Percentiles rank a stretch among this genome's conserved stretches.
phyloP scores from a whole-genome alignment of 1,140 invertebrate species.

The Maconellicoccus hirsutus region DNA sequence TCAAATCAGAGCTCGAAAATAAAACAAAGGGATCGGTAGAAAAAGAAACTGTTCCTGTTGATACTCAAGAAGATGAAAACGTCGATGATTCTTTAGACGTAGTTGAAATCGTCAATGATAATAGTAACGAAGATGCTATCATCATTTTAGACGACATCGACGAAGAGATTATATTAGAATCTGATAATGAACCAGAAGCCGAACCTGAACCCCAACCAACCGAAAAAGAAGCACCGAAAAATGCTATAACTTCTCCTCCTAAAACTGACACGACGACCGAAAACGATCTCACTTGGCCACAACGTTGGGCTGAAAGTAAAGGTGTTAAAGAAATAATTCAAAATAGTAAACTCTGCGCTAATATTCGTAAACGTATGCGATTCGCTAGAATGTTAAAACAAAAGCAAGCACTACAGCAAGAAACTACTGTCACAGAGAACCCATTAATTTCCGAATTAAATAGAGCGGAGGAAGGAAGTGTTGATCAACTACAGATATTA shows the following conservation, averaged over 20 bases:
- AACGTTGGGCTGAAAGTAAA: slow-evolving; percentile 31
- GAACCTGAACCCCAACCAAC: neutral
- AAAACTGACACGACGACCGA: too few relatives aligned
- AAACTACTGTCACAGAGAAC: neutral
- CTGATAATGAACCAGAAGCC: neutral
- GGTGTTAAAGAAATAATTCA: slow-evolving; percentile 31
- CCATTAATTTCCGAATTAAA: neutral
- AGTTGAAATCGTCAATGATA: neutral
- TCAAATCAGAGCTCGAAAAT: neutral
- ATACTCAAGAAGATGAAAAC: too few relatives aligned
- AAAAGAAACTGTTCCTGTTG: neutral
- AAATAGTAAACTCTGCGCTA: slow-evolving; percentile 31
- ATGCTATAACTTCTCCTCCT: too few relatives aligned
- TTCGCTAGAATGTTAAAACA: slow-evolving; percentile 14
- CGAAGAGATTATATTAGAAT: neutral
- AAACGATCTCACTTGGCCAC: slow-evolving; percentile 27
- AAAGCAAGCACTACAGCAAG: neutral
- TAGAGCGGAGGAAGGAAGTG: neutral
- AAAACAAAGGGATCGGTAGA: slow-evolving; percentile 12
- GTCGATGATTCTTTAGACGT: neutral
- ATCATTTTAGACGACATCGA: neutral
- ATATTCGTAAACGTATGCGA: slow-evolving; percentile 29
- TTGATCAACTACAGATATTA: neutral
- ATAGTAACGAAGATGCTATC: slow-evolving; percentile 1
- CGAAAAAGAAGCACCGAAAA: too few relatives aligned